Base-by-base conservation (phyloP, 1,140 invertebrate genomes). In the Drosophila santomea region DNA sequence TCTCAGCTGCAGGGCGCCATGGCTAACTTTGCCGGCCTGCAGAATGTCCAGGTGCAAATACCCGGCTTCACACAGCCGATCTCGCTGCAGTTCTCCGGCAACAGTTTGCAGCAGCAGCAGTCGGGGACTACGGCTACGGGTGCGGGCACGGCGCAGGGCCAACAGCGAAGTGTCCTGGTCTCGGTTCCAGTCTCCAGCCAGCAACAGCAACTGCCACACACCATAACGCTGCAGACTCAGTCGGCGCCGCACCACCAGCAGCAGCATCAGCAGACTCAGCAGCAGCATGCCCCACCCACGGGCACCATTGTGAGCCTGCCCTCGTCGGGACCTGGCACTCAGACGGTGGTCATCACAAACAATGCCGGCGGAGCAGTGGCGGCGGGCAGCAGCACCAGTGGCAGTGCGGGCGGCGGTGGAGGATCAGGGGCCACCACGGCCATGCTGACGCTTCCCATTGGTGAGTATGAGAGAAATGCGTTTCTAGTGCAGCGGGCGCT, bases 41-140 rank as follows among this genome's bases (percentile, higher is more conserved):
- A 97, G 93, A 97, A 96, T 93, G 95, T 97, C 52, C 95, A 95
- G 92, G 95, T 95, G 38, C 96, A 96, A 84, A 95, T 97, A 78
- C 95, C 96, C 15, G 96, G 96, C 43, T 94, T 97, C 43, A 94
- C 95, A 12, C 96, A 96, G 75, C 96, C 96, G 11, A 96, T 97
- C 80, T 96, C 96, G 35, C 93, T 96, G 79, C 96, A 96, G 28
- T 92, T 97, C 52, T 90, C 90, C 14, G 96, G 80, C 5, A 95
- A 88, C 25, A 79, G 62, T 39, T 85, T 57, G 88, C 93, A 62
- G 39, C 93, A 93, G 5, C 85, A 93, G 35, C 89, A 93, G 10
- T 91, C 72, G 32, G 73, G 72, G 0, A 35, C 20, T 44, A 95
- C 63, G 95, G 94, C 43, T 12, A 12, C 82, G 41, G 52, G 68